Percentiles rank a stretch among this genome's conserved stretches.
phyloP scores from a whole-genome alignment of 92 coral and sea anemone species.

The Epizoanthus scotinus region DNA sequence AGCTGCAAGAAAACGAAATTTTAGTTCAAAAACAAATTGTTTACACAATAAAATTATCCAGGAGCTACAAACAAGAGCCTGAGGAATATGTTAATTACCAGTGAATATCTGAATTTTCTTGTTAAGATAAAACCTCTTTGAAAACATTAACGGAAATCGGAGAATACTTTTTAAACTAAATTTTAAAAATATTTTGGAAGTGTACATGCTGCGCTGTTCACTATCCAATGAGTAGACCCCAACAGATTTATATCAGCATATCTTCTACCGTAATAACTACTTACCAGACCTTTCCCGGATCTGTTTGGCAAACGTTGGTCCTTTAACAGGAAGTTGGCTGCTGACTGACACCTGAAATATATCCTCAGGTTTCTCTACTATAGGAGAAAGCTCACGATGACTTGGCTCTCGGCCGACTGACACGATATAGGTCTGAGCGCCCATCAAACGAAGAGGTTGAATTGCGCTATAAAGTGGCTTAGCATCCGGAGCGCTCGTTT shows the following conservation, averaged over 20 bases:
- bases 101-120: no score
- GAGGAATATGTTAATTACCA: no score
- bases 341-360: constrained; percentile 29
- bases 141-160: no score
- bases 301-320: constrained; percentile 6
- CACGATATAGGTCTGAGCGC: constrained; percentile 56
- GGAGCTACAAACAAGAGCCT: no score
- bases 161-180: no score
- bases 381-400: constrained; percentile 24
- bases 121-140: no score
- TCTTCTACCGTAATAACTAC: not conserved
- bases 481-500: constrained; percentile 28
- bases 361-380: constrained; percentile 35
- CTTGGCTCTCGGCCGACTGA: constrained; percentile 45
- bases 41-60: no score
- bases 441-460: constrained; percentile 49
- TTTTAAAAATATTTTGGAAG: no score
- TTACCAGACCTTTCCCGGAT: constrained; percentile 24
- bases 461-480: constrained; percentile 32
- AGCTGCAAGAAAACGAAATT: constrained; percentile 4
- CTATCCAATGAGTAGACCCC: no score
- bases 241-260: no score
- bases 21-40: no score
- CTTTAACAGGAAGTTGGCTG: constrained; percentile 17
- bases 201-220: no score